Evolutionary conservation across 2,888 invertebrate genomes (phyloP), one percentile per base, ranked within the genome.

Genomic region (Gastracanthus pulcherrimus): DNA sequence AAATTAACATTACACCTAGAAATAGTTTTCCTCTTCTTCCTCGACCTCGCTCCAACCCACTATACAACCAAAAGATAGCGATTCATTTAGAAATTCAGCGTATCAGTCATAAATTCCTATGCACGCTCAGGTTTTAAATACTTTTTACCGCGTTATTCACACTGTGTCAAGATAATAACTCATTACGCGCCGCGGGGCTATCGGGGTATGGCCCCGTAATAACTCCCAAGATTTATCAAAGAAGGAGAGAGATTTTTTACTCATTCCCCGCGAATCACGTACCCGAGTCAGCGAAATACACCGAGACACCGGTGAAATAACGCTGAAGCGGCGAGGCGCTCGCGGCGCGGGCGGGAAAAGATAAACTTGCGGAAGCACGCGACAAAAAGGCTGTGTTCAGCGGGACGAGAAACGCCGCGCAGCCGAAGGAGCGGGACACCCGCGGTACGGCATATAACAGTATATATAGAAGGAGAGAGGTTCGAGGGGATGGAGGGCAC

Each of bases 331-430:
- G 64, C 72, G 62, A 60, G 51, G n/a, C 51, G 45, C 72, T 55
- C 66, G 13, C 45, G 3, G 13, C 45, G 13, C 45, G 13, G 16
- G 16, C 31, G 31, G 34, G 66, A 71, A 81, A 76, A 81, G 76
- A 84, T 75, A 76, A 58, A 80, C 67, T 64, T 62, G 75, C 29
- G 62, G 72, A 26, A 16, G 55, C 38, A 69, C 70, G 34, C 71
- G 80, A 67, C 72, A 82, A 77, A 84, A 77, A 83, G 81, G 84
- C 70, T n/a, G n/a, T n/a, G n/a, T n/a, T n/a, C n/a, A 80, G 80
- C 76, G 72, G 80, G n/a, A n/a, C n/a, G n/a, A n/a, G n/a, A n/a
- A n/a, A n/a, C n/a, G n/a, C n/a, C n/a, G n/a, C n/a, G n/a, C n/a
- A n/a, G n/a, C n/a, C n/a, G n/a, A n/a, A n/a, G n/a, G n/a, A n/a